phyloP scores from a whole-genome alignment of 2,113 vertebrate species.

The Poicephalus meyeri region DNA sequence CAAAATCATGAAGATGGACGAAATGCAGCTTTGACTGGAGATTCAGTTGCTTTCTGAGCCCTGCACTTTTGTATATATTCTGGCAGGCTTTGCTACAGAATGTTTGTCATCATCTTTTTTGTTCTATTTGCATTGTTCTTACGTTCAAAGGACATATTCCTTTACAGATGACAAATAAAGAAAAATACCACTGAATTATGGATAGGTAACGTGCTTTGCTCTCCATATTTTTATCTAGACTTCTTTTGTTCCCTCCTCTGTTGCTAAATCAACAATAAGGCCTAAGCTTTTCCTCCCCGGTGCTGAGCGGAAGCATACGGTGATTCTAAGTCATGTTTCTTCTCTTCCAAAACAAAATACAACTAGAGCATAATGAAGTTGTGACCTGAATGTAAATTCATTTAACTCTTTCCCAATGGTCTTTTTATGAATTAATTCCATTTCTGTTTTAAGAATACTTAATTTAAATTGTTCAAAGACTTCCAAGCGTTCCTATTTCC shows the following conservation, averaged over 20 bases:
- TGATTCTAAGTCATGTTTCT: rapidly evolving
- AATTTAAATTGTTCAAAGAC: not conserved
- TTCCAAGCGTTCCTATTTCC: not conserved
- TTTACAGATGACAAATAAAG: not conserved
- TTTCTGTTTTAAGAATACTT: not conserved
- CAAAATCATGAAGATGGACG: not conserved
- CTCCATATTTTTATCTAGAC: not conserved
- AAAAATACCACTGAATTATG: not conserved
- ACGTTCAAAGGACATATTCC: not conserved
- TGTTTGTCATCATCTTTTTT: not conserved
- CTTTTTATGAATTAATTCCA: not conserved
- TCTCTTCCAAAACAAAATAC: not conserved
- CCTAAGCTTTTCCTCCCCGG: not conserved
- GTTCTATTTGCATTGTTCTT: not conserved
- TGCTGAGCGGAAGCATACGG: not conserved
- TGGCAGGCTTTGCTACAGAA: not conserved
- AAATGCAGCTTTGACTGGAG: not conserved
- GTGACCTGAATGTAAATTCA: not conserved
- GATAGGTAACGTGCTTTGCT: not conserved
- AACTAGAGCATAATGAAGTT: not conserved
- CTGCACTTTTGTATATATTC: not conserved
- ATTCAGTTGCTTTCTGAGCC: not conserved
- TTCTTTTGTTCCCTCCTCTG: not conserved
- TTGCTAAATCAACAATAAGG: not conserved
- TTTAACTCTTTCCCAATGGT: not conserved